A percentile compares a stretch with the other conserved stretches of the same genome.
Conservation (phyloP, 1,140 invertebrate genomes). For the Dreissena polymorpha region DNA sequence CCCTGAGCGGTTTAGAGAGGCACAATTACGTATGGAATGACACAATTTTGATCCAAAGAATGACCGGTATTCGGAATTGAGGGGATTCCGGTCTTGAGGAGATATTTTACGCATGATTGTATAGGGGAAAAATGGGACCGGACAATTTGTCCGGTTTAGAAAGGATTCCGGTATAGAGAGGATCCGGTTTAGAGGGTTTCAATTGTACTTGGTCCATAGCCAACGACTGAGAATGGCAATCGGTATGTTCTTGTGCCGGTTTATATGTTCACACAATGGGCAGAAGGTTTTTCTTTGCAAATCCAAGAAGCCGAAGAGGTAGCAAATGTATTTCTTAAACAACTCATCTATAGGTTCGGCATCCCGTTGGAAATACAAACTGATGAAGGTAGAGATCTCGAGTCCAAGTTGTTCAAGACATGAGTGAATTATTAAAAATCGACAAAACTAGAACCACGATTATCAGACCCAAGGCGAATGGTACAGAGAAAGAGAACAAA, state of each 20-base stretch:
- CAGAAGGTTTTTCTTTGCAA: slow-evolving; percentile 3
- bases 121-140: too few species aligned
- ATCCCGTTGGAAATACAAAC: slow-evolving; percentile 11
- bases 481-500: neutral
- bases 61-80: too few species aligned
- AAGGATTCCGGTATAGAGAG: too few species aligned
- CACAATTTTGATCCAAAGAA: too few species aligned
- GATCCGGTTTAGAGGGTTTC: too few species aligned
- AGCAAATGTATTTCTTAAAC: slow-evolving; percentile 17
- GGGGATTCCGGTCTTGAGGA: too few species aligned
- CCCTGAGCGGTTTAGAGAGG: too few species aligned
- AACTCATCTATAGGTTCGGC: slow-evolving; percentile 2
- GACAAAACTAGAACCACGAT: slow-evolving; percentile 18
- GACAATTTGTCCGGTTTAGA: too few species aligned
- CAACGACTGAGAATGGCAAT: slow-evolving; percentile 10
- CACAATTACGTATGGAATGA: too few species aligned
- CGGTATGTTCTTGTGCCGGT: slow-evolving; percentile 7
- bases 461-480: neutral
- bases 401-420: slow-evolving; percentile 13
- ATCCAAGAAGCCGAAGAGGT: slow-evolving; percentile 15
- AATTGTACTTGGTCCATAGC: slow-evolving; percentile 20
- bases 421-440: slow-evolving; percentile 2
- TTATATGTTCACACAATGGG: slow-evolving; percentile 32
- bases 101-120: too few species aligned
- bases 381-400: slow-evolving; percentile 24